Evolutionary conservation across 2,797 vertebrate species (phyloP).

Genomic region (Cyprinella venusta): DNA sequence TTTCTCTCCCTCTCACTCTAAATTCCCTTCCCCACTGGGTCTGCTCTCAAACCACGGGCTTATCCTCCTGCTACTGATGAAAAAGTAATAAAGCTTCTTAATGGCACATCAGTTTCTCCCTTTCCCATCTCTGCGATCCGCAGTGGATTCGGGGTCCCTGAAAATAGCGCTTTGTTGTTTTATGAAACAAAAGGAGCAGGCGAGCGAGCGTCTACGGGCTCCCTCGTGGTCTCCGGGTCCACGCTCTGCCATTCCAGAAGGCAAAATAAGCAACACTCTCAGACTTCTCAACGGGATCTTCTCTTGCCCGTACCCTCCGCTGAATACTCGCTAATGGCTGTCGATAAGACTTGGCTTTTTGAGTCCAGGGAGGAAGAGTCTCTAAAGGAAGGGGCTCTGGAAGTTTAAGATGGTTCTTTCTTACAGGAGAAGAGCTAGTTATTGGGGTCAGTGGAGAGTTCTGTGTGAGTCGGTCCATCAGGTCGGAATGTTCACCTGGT

Average conservation of each 20-base stretch:
- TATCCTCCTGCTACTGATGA: slow-evolving; percentile 77
- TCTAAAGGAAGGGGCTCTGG: slow-evolving; percentile 14
- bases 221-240: slow-evolving; percentile 43
- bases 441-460: slow-evolving; percentile 38
- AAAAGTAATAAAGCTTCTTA: slow-evolving; percentile 82
- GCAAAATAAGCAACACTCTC: slow-evolving; percentile 36
- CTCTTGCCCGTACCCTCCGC: not conserved
- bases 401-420: slow-evolving; percentile 25
- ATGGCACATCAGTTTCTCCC: slow-evolving; percentile 72
- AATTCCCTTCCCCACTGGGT: slow-evolving; percentile 53
- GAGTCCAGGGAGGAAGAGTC: slow-evolving; percentile 5
- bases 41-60: slow-evolving; percentile 58
- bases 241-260: not conserved
- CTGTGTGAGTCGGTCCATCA: not conserved
- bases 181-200: slow-evolving; percentile 69
- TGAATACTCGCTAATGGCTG: slow-evolving; percentile 39
- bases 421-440: slow-evolving; percentile 4
- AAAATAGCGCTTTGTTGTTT: slow-evolving; percentile 75
- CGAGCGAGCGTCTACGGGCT: not conserved
- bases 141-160: slow-evolving; percentile 69
- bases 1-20: slow-evolving; percentile 56
- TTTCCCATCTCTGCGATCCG: slow-evolving; percentile 57
- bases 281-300: slow-evolving; percentile 23
- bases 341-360: slow-evolving; percentile 15
- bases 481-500: not conserved